These are phyloP conservation scores for Copidosoma floridanum DNA, from an alignment of 1,140 invertebrate genomes.

Conservation along the genomic window DNA sequence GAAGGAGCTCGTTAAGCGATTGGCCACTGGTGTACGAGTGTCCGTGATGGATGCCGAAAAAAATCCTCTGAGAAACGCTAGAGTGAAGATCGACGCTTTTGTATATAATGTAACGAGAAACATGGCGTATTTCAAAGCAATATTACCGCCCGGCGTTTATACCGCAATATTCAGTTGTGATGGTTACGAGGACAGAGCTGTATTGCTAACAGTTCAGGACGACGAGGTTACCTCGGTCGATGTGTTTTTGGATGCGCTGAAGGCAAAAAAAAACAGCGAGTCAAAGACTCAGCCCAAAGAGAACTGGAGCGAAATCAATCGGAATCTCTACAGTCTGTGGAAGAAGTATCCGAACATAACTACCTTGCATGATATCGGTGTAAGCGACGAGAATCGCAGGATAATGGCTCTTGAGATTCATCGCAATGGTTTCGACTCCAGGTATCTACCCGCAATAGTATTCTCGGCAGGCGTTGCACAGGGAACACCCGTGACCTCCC, in stretches of 20 bases:
- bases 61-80: conserved; percentile 69
- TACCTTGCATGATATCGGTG: conserved; percentile 39
- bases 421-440: conserved; percentile 21
- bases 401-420: conserved; percentile 47
- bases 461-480: conserved; percentile 42
- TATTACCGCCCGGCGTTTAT: conserved; percentile 67
- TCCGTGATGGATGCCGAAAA: conserved; percentile 65
- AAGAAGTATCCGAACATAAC: conserved; percentile 42
- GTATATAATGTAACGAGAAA: conserved; percentile 65
- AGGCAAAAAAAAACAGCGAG: neutral
- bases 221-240: conserved; percentile 42
- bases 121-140: conserved; percentile 67
- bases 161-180: conserved; percentile 60
- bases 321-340: conserved; percentile 40
- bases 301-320: conserved; percentile 24
- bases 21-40: conserved; percentile 68
- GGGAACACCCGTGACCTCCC: conserved; percentile 42
- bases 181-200: conserved; percentile 57
- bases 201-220: conserved; percentile 47
- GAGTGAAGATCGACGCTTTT: conserved; percentile 62
- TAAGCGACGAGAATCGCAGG: conserved; percentile 29
- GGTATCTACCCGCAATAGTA: conserved; percentile 43
- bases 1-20: conserved; percentile 61
- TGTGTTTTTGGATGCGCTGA: conserved; percentile 29
- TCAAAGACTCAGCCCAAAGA: neutral